Percentiles rank a stretch among this genome's conserved stretches.
phyloP scores from a whole-genome alignment of 2,797 vertebrate species.

The Psittacula echo region DNA sequence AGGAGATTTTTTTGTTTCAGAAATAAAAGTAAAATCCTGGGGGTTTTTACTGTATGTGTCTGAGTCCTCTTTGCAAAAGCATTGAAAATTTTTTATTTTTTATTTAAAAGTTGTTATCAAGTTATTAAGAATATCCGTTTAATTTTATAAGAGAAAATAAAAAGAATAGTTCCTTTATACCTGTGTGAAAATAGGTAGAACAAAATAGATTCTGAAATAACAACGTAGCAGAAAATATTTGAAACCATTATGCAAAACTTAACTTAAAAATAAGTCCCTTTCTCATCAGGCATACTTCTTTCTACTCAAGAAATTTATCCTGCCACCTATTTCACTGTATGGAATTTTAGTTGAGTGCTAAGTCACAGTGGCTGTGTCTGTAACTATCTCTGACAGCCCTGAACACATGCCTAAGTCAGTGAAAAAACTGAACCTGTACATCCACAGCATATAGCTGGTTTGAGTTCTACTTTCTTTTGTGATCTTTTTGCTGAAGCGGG shows the following conservation, averaged over 20 bases:
- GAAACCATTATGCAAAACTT: neutral
- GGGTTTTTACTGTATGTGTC: neutral
- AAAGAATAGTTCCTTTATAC: neutral
- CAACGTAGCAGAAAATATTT: neutral
- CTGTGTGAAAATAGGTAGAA: neutral
- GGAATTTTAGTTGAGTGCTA: neutral
- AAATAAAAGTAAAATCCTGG: neutral
- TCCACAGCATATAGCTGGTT: neutral
- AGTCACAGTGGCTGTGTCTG: neutral
- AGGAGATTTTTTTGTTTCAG: neutral
- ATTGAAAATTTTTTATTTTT: neutral
- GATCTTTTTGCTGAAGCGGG: neutral
- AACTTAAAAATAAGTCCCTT: neutral
- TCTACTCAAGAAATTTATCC: slow-evolving; percentile 42
- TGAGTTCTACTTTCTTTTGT: neutral
- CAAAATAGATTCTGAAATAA: neutral
- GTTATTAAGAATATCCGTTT: neutral
- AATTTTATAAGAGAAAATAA: neutral
- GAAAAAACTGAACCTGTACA: neutral
- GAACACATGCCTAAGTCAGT: neutral
- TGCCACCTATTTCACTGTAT: slow-evolving; percentile 28
- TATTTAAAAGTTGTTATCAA: neutral
- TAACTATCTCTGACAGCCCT: neutral
- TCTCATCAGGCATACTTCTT: neutral
- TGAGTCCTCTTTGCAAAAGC: neutral